Base-by-base conservation (phyloP, 2,888 invertebrate genomes). In the Lathronympha strigana region DNA sequence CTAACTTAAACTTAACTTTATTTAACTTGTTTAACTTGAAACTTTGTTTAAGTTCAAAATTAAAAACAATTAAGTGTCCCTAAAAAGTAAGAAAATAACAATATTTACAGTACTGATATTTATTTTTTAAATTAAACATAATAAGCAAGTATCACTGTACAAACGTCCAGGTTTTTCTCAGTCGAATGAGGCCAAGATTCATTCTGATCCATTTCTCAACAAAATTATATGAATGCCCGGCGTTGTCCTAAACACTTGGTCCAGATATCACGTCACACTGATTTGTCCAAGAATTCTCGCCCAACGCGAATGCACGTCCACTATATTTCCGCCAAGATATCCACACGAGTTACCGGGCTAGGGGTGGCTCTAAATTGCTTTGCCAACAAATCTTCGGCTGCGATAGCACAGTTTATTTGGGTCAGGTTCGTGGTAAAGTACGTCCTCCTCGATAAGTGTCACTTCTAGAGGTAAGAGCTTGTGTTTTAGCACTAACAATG, bases 351-450 rank as follows among this genome's bases (percentile, higher is more conserved):
- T 63, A 53, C 50, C 31, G 31, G 62, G 68, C 63, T 68, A 55
- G 63, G 68, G 68, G 68, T 15, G 58, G 53, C 61, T 63, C 66
- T 69, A 69, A 69, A 69, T 69, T 68, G 68, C 67, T 68, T 61
- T 57, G 68, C 63, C 67, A 67, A 68, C 68, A 69, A 69, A 69
- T 69, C 69, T 61, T 57, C 60, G 53, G 53, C 54, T 36, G 40
- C 61, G 69, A 69, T 69, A 69, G 68, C 62, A 58, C 66, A 47
- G 50, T 69, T 69, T 69, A 69, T 69, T 67, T 69, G 68, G 69
- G 69, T 69, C 69, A 69, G 67, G 58, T 67, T 68, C 57, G 49
- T 47, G 36, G 61, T 63, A 67, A 67, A 67, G 64, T 68, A 47
- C 61, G 66, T 57, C 43, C 55, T 67, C 67, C 31, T 40, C 60